phyloP scores from a whole-genome alignment of 2,113 vertebrate species.

The Oreochromis spilurus region DNA sequence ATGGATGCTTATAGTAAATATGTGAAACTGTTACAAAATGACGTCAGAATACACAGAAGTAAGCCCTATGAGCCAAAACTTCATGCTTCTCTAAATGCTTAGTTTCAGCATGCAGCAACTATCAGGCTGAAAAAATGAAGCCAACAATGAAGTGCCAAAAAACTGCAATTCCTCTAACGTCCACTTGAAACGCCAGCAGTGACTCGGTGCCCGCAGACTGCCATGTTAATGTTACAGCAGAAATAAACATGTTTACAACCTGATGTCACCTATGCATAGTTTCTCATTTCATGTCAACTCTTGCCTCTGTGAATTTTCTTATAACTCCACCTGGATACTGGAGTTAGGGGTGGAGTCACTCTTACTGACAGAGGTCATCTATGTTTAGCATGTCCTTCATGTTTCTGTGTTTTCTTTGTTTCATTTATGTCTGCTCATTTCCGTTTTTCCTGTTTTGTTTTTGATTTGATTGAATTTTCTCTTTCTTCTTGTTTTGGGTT shows the following conservation, averaged over 20 bases:
- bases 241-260: not conserved
- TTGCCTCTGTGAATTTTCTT: not conserved
- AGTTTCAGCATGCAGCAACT: accelerated
- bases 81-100: not conserved
- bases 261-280: not conserved
- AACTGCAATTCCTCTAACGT: not conserved
- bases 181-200: not conserved
- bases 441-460: not conserved
- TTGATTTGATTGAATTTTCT: not conserved
- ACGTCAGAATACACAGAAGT: not conserved
- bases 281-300: accelerated
- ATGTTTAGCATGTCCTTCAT: not conserved
- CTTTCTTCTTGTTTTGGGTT: not conserved
- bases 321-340: not conserved
- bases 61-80: not conserved
- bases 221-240: not conserved
- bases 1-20: not conserved
- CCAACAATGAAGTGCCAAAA: not conserved
- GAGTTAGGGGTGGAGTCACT: not conserved
- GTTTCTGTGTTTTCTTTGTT: not conserved
- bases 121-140: not conserved
- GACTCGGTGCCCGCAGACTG: not conserved
- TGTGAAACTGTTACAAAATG: not conserved
- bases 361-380: not conserved
- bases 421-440: not conserved